phyloP scores from a whole-genome alignment of 2,888 invertebrate species.

The Habroteleia sp. region DNA sequence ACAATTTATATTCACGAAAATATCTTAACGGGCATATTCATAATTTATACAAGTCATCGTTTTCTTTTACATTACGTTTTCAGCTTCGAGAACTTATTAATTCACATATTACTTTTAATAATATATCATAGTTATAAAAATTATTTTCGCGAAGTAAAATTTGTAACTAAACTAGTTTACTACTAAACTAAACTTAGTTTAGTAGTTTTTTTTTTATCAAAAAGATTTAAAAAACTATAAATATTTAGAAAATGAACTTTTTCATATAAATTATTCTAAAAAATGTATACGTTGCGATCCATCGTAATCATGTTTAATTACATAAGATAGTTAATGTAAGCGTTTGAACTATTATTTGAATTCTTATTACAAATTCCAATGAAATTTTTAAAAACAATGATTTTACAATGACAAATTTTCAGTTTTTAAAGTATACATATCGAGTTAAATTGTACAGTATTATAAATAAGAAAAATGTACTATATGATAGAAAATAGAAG shows the following conservation, averaged over 20 bases:
- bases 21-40: conserved; percentile 8
- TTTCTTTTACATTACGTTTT: conserved; percentile 1
- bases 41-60: conserved; percentile 18
- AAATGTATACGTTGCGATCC: conserved; percentile 7
- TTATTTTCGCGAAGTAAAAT: conserved; percentile 22
- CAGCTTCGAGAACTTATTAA: background rate
- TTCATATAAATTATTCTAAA: conserved; percentile 39
- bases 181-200: too few relatives aligned
- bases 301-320: conserved; percentile 17
- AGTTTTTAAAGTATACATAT: background rate
- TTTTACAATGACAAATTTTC: background rate
- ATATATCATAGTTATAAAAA: conserved; percentile 25
- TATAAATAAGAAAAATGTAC: conserved; percentile 12
- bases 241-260: conserved; percentile 47
- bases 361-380: conserved; percentile 5
- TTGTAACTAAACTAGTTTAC: too few relatives aligned
- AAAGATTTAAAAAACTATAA: conserved; percentile 54
- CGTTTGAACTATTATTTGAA: conserved; percentile 17
- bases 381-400: conserved; percentile 2
- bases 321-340: conserved; percentile 23
- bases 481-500: too few relatives aligned
- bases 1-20: conserved; percentile 23
- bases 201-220: too few relatives aligned
- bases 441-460: conserved; percentile 9
- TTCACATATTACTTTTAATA: conserved; percentile 4